phyloP scores from a whole-genome alignment of 2,797 vertebrate genomes.

The Moxostoma hubbsi region DNA sequence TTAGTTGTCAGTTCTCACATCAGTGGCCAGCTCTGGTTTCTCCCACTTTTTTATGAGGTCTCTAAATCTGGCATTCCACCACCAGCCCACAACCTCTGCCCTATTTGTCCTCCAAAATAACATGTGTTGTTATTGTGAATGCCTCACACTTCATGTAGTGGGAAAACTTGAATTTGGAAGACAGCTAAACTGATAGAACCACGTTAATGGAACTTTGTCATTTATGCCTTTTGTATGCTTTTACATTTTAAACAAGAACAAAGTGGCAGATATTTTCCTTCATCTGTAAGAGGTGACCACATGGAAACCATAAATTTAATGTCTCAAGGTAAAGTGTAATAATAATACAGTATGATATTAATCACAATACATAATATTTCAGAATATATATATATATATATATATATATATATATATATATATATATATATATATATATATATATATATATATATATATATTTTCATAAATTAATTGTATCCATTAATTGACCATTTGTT shows the following conservation, averaged over 20 bases:
- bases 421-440: too few relatives aligned
- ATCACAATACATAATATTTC: too few relatives aligned
- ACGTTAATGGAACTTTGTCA: not conserved
- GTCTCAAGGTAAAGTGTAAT: not conserved
- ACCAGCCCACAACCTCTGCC: not conserved
- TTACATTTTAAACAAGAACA: not conserved
- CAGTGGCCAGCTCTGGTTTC: not conserved
- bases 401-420: too few relatives aligned
- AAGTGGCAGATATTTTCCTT: too few relatives aligned
- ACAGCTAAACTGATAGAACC: not conserved
- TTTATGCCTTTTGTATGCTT: conserved; percentile 19
- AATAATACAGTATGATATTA: too few relatives aligned
- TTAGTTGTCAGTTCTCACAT: not conserved
- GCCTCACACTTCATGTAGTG: conserved; percentile 49
- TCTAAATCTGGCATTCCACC: not conserved
- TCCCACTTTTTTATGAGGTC: not conserved
- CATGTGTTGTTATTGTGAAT: conserved; percentile 61
- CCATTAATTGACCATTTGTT: too few relatives aligned
- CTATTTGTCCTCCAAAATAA: conserved; percentile 50
- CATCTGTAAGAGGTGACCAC: not conserved
- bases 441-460: too few relatives aligned
- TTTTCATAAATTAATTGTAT: not conserved
- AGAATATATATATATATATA: too few relatives aligned
- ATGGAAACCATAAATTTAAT: not conserved
- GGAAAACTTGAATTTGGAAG: not conserved